Evolutionary conservation across 2,113 vertebrate species (phyloP).

Genomic region (Rana temporaria): DNA sequence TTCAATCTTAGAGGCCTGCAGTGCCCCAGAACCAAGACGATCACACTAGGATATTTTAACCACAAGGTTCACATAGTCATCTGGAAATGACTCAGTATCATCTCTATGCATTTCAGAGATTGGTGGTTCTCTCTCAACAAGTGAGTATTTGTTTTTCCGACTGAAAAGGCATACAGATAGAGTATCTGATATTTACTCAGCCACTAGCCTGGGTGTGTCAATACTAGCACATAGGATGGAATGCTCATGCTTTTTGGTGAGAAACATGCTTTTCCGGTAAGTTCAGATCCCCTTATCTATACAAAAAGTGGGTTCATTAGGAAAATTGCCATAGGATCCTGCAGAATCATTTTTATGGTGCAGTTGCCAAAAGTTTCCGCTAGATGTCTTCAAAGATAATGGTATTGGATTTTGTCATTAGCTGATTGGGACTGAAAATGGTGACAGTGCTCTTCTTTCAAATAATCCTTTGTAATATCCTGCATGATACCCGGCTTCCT

Average conservation of each 20-base stretch:
- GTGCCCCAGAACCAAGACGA: background rate
- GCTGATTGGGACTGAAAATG: constrained; percentile 21
- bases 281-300: background rate
- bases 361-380: constrained; percentile 73
- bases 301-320: background rate
- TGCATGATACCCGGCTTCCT: background rate
- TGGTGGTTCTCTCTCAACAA: constrained; percentile 5
- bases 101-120: constrained; percentile 1
- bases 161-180: background rate
- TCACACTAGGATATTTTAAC: background rate
- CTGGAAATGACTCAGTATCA: background rate
- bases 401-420: constrained; percentile 49
- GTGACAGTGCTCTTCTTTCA: constrained; percentile 10
- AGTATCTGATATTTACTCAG: constrained; percentile 9
- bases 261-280: constrained; percentile 1
- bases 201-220: background rate
- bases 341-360: constrained; percentile 58
- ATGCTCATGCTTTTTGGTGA: background rate
- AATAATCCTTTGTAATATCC: constrained; percentile 26
- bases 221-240: background rate
- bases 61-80: background rate
- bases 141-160: background rate
- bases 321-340: constrained; percentile 44
- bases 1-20: background rate
- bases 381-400: constrained; percentile 82